Base-by-base conservation (phyloP, 2,888 invertebrate species). In the Tenodera sinensis region DNA sequence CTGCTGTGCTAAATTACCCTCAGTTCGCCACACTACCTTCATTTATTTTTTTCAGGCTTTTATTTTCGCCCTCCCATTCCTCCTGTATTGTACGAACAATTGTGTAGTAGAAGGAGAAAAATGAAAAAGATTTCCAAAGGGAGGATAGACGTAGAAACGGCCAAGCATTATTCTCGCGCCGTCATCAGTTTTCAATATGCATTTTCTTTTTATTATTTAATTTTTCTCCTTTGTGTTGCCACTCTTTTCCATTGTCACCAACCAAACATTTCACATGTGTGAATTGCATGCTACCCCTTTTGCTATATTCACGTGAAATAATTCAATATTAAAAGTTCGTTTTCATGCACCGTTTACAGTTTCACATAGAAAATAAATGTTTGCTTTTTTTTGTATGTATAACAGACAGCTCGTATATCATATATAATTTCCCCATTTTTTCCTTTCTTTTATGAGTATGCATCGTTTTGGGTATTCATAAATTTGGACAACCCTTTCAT, bases 181-280 rank as follows among this genome's bases (percentile, higher is more conserved):
- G 83, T 87, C 87, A 83, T 34, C 87, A 82, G 82, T 83, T 87
- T 87, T 87, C 87, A 87, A 87, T 87, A 87, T 71, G 54, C 54
- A 71, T 71, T 71, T 71, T 71, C 54, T 71, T 71, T 71, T 71
- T 71, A 71, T 71, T 71, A 71, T 71, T 71, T 42, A 34, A 34
- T 87, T 82, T 86, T 28, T 84, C 30, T 84, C 34, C 34, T 9
- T 84, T 25, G 14, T 25, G 84, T 85, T 47, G 54, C 27, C 87
- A 34, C 81, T 28, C 30, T 71, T 83, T 34, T 14, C 83, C 42
- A 42, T 34, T 42, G 25, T 83, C 81, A 15, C 54, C 25, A 25
- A 15, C 25, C 4, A 71, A 20, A 83, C 82, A 87, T 87, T 82
- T 87, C 42, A 83, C 15, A 82, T 12, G 42, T 83, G 42, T 7